Evolutionary conservation across 2,797 vertebrate species (phyloP), one percentile per base, ranked within the genome.

Genomic region (Helostoma temminkii): DNA sequence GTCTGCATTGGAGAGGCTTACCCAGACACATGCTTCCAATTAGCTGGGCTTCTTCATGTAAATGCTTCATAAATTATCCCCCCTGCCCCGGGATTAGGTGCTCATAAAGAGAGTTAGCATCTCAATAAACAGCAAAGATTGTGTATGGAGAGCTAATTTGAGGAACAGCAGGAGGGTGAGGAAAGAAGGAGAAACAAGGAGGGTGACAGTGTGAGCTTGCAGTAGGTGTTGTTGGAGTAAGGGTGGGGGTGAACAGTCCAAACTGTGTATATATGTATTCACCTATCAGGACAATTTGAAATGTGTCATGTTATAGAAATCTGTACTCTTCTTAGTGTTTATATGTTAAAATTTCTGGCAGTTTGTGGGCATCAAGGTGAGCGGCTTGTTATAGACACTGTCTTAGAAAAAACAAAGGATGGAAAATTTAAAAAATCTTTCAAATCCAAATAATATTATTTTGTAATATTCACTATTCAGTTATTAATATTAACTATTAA

Each of bases 21-120:
- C 87, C 71, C 94, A 96, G 95, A 98, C 96, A 97, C 97, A 96
- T 96, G 96, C 96, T 97, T 96, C 96, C 96, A 97, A 98, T 98
- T 98, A 98, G 96, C 95, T 91, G 93, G 94, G 95, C 93, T 95
- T 96, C 96, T 96, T 96, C 96, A 97, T 97, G 96, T 98, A 98
- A 98, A 98, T 96, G 96, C 96, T 96, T 95, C 94, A 96, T 97
- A 97, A 98, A 97, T 98, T 96, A 97, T 95, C 94, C 96, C 95
- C 95, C 92, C 94, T 92, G 94, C 95, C 92, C 86, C 84, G 79
- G 97, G 97, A 98, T 98, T 98, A 98, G 96, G 93, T 94, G 94
- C 95, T 97, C 96, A 96, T 97, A 96, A 98, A 96, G 95, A 92
- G 93, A 95, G 95, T 94, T 94, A 96, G 96, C 96, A 96, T 96